Base-by-base conservation (phyloP, 2,797 vertebrate species). In the Rhinoraja longicauda region DNA sequence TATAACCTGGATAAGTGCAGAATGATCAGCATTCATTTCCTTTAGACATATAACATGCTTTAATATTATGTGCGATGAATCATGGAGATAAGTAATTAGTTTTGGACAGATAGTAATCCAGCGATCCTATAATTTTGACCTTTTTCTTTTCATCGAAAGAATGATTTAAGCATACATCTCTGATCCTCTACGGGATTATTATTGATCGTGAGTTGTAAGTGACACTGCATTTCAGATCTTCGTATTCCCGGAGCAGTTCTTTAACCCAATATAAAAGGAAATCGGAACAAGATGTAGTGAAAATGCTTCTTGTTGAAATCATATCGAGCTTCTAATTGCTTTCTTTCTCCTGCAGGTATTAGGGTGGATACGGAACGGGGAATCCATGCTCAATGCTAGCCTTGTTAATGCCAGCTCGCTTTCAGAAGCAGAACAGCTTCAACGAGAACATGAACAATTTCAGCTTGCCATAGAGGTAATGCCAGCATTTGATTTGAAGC, bases 351-450 rank as follows among this genome's bases (percentile, higher is more conserved):
- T 94, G 26, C 95, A 99, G 98, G 98, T 99, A 93, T 95, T 99
- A 93, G 98, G 98, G 92, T 99, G 99, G 99, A 99, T 99, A 94
- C 97, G 98, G 94, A 99, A 99, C 0, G 99, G 98, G n/a, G 99
- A 99, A 95, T 99, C 99, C 0, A 99, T 99, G 99, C 95, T 99
- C 94, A 99, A 98, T 0, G 98, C 99, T 93, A 99, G 98, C 95
- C 97, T 99, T 93, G 98, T 99, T 95, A 99, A 99, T 0, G 99
- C 99, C 77, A 99, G 99, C 95, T 99, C 98, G 2, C 96, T 99
- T 94, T 99, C 98, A 0, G 99, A 99, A 96, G 99, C 99, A 0
- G 99, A 99, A 95, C 98, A 99, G 95, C 97, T 99, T 93, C 99
- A 99, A 96, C 96, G 98, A 94, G 99, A 99, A 76, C 98, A 99